Percentiles rank a stretch among this genome's conserved stretches.
phyloP scores from a whole-genome alignment of 2,113 vertebrate genomes.

The Thalassoma bifasciatum region DNA sequence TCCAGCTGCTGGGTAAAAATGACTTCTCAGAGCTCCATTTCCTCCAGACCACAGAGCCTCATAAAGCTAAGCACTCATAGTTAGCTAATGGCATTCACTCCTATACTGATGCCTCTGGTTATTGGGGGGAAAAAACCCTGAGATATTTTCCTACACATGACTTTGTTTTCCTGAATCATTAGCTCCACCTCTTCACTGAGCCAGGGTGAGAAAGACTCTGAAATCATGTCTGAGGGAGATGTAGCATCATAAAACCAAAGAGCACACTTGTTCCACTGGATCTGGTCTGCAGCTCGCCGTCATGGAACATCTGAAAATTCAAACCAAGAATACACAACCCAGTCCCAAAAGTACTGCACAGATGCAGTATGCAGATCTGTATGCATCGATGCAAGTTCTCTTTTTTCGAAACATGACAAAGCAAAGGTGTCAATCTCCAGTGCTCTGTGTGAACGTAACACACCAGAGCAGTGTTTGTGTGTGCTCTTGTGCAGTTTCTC shows the following conservation, averaged over 20 bases:
- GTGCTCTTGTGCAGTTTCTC: too few species aligned
- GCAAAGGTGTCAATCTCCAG: too few species aligned
- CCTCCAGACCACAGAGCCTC: conserved; percentile 74
- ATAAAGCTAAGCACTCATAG: conserved; percentile 69
- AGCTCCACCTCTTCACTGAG: conserved; percentile 53
- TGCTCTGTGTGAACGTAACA: too few species aligned
- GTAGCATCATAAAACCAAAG: conserved; percentile 26
- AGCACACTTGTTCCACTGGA: conserved; percentile 20
- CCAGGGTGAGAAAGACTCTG: conserved; percentile 21
- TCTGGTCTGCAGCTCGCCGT: conserved; percentile 2
- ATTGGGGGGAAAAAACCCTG: conserved; percentile 70
- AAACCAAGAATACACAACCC: not conserved
- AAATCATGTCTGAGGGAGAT: conserved; percentile 58
- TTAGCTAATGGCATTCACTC: conserved; percentile 61
- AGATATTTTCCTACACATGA: conserved; percentile 71
- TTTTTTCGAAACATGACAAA: too few species aligned
- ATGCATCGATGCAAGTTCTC: too few species aligned
- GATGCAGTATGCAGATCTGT: too few species aligned
- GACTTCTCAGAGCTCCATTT: conserved; percentile 69
- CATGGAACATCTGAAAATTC: conserved; percentile 46
- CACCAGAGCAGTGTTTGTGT: too few species aligned
- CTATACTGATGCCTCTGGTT: conserved; percentile 62
- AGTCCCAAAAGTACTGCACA: not conserved
- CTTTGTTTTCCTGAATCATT: conserved; percentile 66
- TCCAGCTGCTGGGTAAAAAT: conserved; percentile 72